These are phyloP conservation scores for Corythoichthys intestinalis DNA, from an alignment of 2,113 vertebrate genomes.

Conservation along the genomic window DNA sequence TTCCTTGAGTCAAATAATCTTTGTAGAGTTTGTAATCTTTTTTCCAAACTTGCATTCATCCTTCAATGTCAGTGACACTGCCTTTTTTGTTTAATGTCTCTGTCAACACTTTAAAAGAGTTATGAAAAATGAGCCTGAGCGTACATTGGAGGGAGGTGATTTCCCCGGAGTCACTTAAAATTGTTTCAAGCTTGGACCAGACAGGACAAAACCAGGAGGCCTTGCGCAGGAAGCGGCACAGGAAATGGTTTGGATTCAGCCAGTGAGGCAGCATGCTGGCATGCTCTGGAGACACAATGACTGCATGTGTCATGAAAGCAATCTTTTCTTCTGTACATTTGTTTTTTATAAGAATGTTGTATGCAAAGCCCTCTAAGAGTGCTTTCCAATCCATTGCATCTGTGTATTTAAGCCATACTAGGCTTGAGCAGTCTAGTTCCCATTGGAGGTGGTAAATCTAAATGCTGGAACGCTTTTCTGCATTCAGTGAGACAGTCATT, in stretches of 20 bases:
- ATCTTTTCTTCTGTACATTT: not conserved
- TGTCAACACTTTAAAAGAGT: constrained; percentile 64
- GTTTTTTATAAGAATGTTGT: not conserved
- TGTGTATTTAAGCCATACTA: constrained; percentile 14
- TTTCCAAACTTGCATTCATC: constrained; percentile 19
- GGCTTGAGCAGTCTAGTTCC: constrained; percentile 51
- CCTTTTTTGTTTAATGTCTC: constrained; percentile 58
- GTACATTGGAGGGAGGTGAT: constrained; percentile 53
- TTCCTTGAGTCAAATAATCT: constrained; percentile 2
- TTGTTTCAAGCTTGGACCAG: constrained; percentile 69
- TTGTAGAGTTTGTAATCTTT: constrained; percentile 1
- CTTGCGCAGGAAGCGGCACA: constrained; percentile 58
- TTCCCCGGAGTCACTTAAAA: constrained; percentile 61
- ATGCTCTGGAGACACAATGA: constrained; percentile 9
- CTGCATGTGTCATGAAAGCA: constrained; percentile 1
- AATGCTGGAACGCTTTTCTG: constrained; percentile 24
- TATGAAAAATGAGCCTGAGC: constrained; percentile 63
- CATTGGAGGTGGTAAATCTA: constrained; percentile 44
- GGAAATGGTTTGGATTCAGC: constrained; percentile 67
- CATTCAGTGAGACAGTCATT: constrained; percentile 27
- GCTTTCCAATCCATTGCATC: constrained; percentile 16
- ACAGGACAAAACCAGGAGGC: constrained; percentile 61
- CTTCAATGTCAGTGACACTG: constrained; percentile 32
- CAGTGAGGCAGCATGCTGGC: constrained; percentile 36
- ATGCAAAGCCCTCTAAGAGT: not conserved